Evolutionary conservation across 2,797 vertebrate species (phyloP).

Genomic region (Lithobates pipiens): DNA sequence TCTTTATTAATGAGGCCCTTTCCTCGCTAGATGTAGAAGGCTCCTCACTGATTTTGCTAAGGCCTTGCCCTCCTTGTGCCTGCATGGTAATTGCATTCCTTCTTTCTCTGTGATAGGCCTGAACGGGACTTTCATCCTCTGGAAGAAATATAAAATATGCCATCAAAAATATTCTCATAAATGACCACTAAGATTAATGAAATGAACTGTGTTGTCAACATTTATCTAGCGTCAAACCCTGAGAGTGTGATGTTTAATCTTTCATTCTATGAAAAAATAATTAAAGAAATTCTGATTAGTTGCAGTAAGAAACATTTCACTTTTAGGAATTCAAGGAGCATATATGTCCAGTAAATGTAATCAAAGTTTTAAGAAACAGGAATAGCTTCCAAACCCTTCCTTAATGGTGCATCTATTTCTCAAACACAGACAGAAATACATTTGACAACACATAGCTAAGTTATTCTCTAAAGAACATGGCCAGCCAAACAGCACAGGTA

Average conservation of each 20-base stretch:
- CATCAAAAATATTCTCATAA: not conserved
- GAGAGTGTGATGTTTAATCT: not conserved
- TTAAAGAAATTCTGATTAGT: too few species aligned
- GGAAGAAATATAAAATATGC: conserved; percentile 60
- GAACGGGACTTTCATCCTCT: conserved; percentile 93
- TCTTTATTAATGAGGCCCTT: conserved; percentile 92
- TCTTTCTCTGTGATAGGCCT: conserved; percentile 92
- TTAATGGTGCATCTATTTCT: too few species aligned
- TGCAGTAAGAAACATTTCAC: too few species aligned
- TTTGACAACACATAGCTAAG: too few species aligned
- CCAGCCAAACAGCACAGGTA: too few species aligned
- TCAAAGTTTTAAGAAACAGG: too few species aligned
- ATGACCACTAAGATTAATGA: too few species aligned
- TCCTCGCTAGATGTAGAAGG: conserved; percentile 95
- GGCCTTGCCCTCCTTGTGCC: conserved; percentile 78
- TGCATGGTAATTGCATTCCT: conserved; percentile 92
- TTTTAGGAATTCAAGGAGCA: too few species aligned
- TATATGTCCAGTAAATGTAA: too few species aligned
- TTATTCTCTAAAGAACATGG: too few species aligned
- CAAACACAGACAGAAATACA: not conserved
- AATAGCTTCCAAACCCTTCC: too few species aligned
- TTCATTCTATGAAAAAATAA: not conserved
- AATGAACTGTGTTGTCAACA: not conserved
- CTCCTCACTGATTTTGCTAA: conserved; percentile 89
- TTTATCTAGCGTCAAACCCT: not conserved